Base-by-base conservation (phyloP, 92 coral and sea anemone species). In the Parazoanthus swiftii region DNA sequence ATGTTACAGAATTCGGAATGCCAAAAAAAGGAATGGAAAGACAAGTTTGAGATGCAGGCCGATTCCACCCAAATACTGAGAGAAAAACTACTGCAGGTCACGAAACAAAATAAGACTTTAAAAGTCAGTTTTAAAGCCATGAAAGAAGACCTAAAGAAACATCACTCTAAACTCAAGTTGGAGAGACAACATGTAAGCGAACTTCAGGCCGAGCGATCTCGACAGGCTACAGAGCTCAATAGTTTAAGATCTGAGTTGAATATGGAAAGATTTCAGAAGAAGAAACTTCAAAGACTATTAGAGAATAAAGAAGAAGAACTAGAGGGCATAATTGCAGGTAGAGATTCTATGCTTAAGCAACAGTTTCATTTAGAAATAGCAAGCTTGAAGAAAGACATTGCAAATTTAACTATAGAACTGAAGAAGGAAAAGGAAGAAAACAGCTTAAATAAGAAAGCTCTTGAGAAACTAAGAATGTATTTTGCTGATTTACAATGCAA, bases 41-140 rank as follows among this genome's bases (percentile, higher is more conserved):
- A 93, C 6, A 92, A 86, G 33, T 89, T 90, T 63, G 78, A 68
- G 14, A 89, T 67, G 2, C 89, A 86, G 35, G 86, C 65, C 1
- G 88, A 89, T 74, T 21, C 91, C 6, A 79, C 86, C 2, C 63
- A 82, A 36, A 6, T 76, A 26, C 67, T 85, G 72, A 90, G 91
- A 81, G 89, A 85, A 25, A 92, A 90, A 76, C 92, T 91, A 67
- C 16, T 80, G 7, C 83, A 90, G 44, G 85, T 90, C 50, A 95
- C 85, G 73, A 94, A 94, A 88, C 89, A 95, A 81, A 94, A 95
- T 82, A 90, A 78, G 85, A 89, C 93, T 50, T 85, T 95, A 58
- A 97, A 97, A 83, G 86, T 97, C 15, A 92, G 92, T 77, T 97
- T 94, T 81, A 95, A 89, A 78, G 98, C 99, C n/a, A 26, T 95